Evolutionary conservation across 2,888 invertebrate species (phyloP), one percentile per base, ranked within the genome.

Genomic region (Ceraclea dissimilis): DNA sequence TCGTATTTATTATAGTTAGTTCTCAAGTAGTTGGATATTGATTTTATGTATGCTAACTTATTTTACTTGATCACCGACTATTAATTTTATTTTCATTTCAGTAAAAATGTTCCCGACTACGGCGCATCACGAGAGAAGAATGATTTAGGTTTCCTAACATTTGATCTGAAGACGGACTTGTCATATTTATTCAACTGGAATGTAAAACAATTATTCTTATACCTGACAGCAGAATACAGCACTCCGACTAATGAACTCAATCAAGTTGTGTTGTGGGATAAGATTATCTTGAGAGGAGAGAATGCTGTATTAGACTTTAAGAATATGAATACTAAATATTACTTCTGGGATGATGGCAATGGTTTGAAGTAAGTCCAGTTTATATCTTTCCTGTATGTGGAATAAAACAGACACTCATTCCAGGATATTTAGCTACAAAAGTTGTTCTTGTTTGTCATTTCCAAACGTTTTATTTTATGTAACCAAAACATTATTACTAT

Each of bases 291-390:
- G 55, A 83, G 98, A 66, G 95, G 93, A 52, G 94, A 98, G 71
- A 92, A 93, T 76, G 87, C 97, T n/a, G 78, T 89, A 10, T 72
- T 99, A 59, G 91, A 95, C 69, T 92, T 93, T 68, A 91, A 92
- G 70, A 93, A 92, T 67, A 88, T 93, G 82, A 93, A 96, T 71
- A 93, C 95, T 1, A 98, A 99, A 70, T 99, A 99, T 76, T 99
- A 98, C 70, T 99, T 99, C 78, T 95, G 96, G 93, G 99, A 99
- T 80, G 98, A 98, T 79, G 98, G 98, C 59, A 93, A 93, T 74
- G 96, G 97, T 65, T 80, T 99, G 51, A 91, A 85, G 91, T 93
- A 79, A 81, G 80, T 74, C 21, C 11, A 52, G 34, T 31, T 50
- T 58, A 17, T 47, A 13, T 8, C 13, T n/a, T 39, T n/a, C 31